A percentile compares a stretch with the other conserved stretches of the same genome.
Evolutionary conservation across 2,113 vertebrate genomes (phyloP).

Genomic region (Zapornia atra): DNA sequence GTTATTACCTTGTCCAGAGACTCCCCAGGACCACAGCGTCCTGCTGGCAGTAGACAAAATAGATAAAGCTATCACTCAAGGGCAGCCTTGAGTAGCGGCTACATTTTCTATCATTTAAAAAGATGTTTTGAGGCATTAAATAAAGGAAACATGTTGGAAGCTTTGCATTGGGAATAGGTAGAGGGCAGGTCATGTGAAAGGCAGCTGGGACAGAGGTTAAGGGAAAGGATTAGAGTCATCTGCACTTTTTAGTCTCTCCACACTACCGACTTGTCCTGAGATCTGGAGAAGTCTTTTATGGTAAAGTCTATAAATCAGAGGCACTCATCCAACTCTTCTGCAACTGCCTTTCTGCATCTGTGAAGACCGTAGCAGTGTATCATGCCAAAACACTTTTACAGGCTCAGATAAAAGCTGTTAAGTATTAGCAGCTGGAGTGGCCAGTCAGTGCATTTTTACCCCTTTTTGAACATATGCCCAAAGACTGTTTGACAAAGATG

Average conservation of each 20-base stretch:
- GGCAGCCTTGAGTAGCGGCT: constrained; percentile 8
- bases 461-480: background rate
- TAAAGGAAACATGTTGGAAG: background rate
- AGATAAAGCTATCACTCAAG: constrained; percentile 47
- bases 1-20: constrained; percentile 32
- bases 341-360: background rate
- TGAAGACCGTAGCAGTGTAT: background rate
- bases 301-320: background rate
- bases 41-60: constrained; percentile 29
- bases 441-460: background rate
- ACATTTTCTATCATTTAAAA: background rate
- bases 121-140: background rate
- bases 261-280: background rate
- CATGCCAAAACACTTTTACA: background rate
- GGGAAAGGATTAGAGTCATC: background rate
- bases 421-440: background rate
- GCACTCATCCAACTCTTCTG: background rate
- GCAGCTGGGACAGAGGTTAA: background rate
- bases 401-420: background rate
- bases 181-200: background rate
- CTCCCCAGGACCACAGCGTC: background rate
- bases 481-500: background rate
- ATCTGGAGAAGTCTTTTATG: background rate
- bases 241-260: background rate
- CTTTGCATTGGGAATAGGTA: background rate